These are phyloP conservation scores for Aspidiotus rigidus DNA, from an alignment of 2,888 invertebrate species.

Conservation along the genomic window DNA sequence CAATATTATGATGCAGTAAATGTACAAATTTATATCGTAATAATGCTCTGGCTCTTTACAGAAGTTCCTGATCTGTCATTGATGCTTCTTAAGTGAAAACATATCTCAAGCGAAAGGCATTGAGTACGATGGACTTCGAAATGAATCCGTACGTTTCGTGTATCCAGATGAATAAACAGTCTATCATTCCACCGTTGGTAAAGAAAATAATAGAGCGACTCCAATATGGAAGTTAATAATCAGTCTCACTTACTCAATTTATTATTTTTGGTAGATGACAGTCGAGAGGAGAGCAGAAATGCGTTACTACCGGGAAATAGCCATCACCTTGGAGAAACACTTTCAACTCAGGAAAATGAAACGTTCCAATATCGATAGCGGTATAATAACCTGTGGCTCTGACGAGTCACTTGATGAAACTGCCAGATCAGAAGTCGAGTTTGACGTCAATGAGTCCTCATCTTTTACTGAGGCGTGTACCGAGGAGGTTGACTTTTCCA, in stretches of 20 bases:
- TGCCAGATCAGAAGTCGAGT: not conserved
- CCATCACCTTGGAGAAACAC: constrained; percentile 36
- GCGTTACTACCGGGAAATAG: constrained; percentile 36
- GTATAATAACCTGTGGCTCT: constrained; percentile 28
- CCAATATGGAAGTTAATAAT: not conserved
- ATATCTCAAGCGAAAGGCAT: no score
- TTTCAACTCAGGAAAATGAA: constrained; percentile 1
- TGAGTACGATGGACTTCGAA: constrained; percentile 1
- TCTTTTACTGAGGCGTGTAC: not conserved
- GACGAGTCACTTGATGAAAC: constrained; percentile 7
- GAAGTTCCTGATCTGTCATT: no score
- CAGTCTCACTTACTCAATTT: not conserved
- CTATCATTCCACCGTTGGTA: constrained; percentile 37
- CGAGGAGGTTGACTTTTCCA: not conserved
- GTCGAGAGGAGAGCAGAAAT: constrained; percentile 36
- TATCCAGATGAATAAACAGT: constrained; percentile 36
- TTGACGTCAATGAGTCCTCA: not conserved
- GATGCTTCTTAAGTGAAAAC: no score
- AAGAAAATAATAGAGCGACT: constrained; percentile 6
- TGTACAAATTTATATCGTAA: no score
- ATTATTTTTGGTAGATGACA: constrained; percentile 35
- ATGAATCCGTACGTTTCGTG: constrained; percentile 35
- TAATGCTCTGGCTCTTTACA: no score
- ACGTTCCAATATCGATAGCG: constrained; percentile 35
- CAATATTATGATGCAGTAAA: no score